phyloP scores from a whole-genome alignment of 1,140 invertebrate genomes.

The Phymorhynchus buccinoides region DNA sequence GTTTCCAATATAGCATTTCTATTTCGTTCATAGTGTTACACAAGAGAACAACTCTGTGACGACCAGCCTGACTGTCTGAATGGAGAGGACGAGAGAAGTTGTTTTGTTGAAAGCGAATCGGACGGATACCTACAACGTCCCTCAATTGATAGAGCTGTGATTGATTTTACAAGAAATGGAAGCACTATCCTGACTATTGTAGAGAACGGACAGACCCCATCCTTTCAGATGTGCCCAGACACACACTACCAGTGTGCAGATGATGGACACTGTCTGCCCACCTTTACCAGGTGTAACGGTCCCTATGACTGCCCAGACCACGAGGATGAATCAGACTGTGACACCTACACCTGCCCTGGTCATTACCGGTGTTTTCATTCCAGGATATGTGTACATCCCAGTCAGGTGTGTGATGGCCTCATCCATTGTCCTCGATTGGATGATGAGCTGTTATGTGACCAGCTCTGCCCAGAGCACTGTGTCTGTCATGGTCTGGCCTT shows the following conservation, averaged over 20 bases:
- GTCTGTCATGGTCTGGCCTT: constrained; percentile 22
- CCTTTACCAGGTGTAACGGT: constrained; percentile 41
- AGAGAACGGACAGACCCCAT: background rate
- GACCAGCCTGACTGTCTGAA: background rate
- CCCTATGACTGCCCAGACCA: constrained; percentile 11
- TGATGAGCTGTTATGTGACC: constrained; percentile 38
- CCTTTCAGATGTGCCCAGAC: background rate
- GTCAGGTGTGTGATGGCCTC: constrained; percentile 34
- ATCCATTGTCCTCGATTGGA: constrained; percentile 21
- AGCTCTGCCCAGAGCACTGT: constrained; percentile 25
- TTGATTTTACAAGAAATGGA: background rate
- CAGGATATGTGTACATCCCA: constrained; percentile 19
- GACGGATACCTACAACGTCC: background rate
- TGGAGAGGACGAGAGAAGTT: background rate
- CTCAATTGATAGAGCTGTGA: background rate
- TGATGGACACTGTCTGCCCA: constrained; percentile 13
- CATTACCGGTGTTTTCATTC: constrained; percentile 32
- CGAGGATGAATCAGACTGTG: constrained; percentile 31
- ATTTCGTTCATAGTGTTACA: constrained; percentile 11
- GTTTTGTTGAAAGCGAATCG: background rate
- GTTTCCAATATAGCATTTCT: too few species aligned
- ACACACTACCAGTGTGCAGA: background rate
- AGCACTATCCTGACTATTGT: background rate
- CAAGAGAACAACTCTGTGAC: background rate
- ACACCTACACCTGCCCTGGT: constrained; percentile 6